These are phyloP conservation scores for Plutella xylostella DNA, from an alignment of 2,888 invertebrate genomes.

Conservation along the genomic window DNA sequence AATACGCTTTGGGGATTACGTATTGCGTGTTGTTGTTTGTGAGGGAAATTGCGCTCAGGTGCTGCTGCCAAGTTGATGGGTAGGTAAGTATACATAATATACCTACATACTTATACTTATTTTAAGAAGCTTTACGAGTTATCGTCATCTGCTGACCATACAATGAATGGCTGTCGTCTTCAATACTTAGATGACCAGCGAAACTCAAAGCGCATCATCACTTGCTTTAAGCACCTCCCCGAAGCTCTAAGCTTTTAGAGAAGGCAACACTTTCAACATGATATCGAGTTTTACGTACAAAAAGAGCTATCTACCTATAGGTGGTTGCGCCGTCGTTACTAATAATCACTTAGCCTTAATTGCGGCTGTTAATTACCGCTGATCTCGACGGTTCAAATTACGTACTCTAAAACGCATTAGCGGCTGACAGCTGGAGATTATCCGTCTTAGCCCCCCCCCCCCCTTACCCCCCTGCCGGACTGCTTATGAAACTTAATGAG, in stretches of 20 bases:
- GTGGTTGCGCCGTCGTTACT: slow-evolving; percentile 20
- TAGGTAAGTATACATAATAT: no score
- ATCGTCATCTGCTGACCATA: no score
- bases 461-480: slow-evolving; percentile 34
- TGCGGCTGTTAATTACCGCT: slow-evolving; percentile 64
- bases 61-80: no score
- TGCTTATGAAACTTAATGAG: slow-evolving; percentile 68
- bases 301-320: no score
- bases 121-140: no score
- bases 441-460: slow-evolving; percentile 54
- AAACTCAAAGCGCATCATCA: neutral
- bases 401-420: slow-evolving; percentile 71
- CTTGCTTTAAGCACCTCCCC: neutral
- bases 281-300: slow-evolving; percentile 1
- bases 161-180: no score
- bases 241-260: slow-evolving; percentile 1
- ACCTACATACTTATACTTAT: no score
- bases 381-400: slow-evolving; percentile 70
- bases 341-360: slow-evolving; percentile 68
- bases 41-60: no score
- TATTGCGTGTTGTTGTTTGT: no score
- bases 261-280: neutral
- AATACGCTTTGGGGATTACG: no score
- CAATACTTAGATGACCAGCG: neutral
- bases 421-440: slow-evolving; percentile 68